phyloP scores from a whole-genome alignment of 2,797 vertebrate species.

The Rhinophrynus dorsalis region DNA sequence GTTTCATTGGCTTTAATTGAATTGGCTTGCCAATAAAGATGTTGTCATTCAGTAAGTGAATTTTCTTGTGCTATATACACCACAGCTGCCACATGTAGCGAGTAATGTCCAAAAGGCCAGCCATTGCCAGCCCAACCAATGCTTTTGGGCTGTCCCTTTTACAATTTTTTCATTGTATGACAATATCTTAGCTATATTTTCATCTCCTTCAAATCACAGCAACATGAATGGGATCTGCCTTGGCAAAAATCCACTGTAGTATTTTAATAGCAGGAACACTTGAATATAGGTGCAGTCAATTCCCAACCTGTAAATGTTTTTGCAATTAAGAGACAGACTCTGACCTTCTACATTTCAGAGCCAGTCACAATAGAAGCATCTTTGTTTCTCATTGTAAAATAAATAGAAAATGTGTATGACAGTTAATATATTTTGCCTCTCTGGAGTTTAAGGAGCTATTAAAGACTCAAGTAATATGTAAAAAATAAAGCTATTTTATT shows the following conservation, averaged over 20 bases:
- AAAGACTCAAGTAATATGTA: slow-evolving; percentile 62
- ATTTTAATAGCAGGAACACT: accelerated
- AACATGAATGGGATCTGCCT: not conserved
- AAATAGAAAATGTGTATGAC: slow-evolving; percentile 65
- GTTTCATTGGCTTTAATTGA: too few relatives aligned
- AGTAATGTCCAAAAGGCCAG: too few relatives aligned
- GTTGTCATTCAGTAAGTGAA: too few relatives aligned
- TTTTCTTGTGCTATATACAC: too few relatives aligned
- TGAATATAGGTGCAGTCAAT: slow-evolving; percentile 21
- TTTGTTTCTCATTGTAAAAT: slow-evolving; percentile 63
- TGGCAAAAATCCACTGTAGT: slow-evolving; percentile 7
- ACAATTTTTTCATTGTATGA: too few relatives aligned
- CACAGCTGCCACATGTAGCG: too few relatives aligned
- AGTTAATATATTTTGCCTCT: slow-evolving; percentile 68
- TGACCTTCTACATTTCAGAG: slow-evolving; percentile 51
- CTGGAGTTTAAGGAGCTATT: slow-evolving; percentile 63
- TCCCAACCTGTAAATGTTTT: slow-evolving; percentile 49
- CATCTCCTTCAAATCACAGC: not conserved
- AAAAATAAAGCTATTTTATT: slow-evolving; percentile 61
- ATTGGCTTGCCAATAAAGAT: too few relatives aligned
- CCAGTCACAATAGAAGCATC: slow-evolving; percentile 61
- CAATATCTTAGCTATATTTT: too few relatives aligned
- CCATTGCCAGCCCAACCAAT: too few relatives aligned
- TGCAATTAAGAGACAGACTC: slow-evolving; percentile 53
- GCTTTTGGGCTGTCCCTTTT: too few relatives aligned